Conservation (phyloP, 2,797 vertebrate species). For the Orestias chungarensis region DNA sequence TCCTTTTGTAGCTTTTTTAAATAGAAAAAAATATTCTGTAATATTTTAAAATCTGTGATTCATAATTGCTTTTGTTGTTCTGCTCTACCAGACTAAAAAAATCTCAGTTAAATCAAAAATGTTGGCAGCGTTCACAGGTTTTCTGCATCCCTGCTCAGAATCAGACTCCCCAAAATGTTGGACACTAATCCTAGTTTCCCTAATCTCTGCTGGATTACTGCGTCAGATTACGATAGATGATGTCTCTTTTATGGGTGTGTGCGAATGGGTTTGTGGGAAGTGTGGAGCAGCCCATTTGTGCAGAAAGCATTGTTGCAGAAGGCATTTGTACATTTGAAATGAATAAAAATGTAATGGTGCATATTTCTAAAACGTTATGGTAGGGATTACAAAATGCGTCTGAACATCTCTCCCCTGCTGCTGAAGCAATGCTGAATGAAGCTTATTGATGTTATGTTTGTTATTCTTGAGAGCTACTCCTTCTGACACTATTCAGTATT, state of each 20-base stretch:
- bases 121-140: slow-evolving; percentile 1
- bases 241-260: slow-evolving; percentile 11
- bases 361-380: background rate
- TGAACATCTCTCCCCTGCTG: background rate
- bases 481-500: slow-evolving; percentile 9
- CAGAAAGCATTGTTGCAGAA: slow-evolving; percentile 20
- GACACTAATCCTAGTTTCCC: slow-evolving; percentile 33
- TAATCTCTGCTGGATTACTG: slow-evolving; percentile 43
- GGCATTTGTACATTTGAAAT: slow-evolving; percentile 24
- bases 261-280: background rate
- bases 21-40: background rate
- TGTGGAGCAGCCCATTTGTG: background rate
- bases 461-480: slow-evolving; percentile 10
- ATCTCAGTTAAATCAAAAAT: slow-evolving; percentile 5
- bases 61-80: background rate
- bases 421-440: slow-evolving; percentile 32
- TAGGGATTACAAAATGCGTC: background rate
- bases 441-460: slow-evolving; percentile 42
- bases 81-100: background rate
- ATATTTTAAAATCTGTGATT: background rate
- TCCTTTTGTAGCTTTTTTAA: background rate
- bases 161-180: slow-evolving; percentile 19
- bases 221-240: slow-evolving; percentile 26
- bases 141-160: background rate
- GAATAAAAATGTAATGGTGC: background rate